phyloP scores from a whole-genome alignment of 2,797 vertebrate genomes.

The Silurus lanzhouensis region DNA sequence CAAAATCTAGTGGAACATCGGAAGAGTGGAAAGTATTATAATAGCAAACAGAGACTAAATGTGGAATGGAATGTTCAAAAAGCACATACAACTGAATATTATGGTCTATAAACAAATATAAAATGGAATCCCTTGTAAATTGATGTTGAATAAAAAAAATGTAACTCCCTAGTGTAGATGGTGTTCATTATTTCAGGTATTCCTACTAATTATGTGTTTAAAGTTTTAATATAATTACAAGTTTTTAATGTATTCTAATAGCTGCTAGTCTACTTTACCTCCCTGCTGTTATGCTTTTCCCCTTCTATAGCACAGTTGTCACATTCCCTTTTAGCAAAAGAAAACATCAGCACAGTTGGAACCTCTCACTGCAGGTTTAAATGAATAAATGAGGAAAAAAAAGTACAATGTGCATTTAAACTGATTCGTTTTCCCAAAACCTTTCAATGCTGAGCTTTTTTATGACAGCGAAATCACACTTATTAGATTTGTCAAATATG shows the following conservation, averaged over 20 bases:
- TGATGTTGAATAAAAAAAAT: background rate
- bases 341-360: background rate
- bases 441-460: background rate
- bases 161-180: background rate
- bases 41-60: too few relatives aligned
- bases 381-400: background rate
- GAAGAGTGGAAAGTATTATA: too few relatives aligned
- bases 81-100: too few relatives aligned
- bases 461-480: background rate
- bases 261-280: background rate
- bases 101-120: too few relatives aligned
- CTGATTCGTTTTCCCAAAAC: background rate
- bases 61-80: too few relatives aligned
- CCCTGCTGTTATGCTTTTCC: background rate
- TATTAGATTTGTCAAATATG: background rate
- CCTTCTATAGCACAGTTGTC: background rate
- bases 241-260: slow-evolving; percentile 1
- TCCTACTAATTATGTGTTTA: background rate
- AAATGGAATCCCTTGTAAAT: too few relatives aligned
- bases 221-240: background rate
- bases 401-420: background rate
- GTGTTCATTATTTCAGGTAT: background rate
- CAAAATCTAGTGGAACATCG: too few relatives aligned
- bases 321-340: background rate
- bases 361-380: slow-evolving; percentile 3